Evolutionary conservation across 2,888 invertebrate species (phyloP), one percentile per base, ranked within the genome.

Genomic region (Entomobrya proxima): DNA sequence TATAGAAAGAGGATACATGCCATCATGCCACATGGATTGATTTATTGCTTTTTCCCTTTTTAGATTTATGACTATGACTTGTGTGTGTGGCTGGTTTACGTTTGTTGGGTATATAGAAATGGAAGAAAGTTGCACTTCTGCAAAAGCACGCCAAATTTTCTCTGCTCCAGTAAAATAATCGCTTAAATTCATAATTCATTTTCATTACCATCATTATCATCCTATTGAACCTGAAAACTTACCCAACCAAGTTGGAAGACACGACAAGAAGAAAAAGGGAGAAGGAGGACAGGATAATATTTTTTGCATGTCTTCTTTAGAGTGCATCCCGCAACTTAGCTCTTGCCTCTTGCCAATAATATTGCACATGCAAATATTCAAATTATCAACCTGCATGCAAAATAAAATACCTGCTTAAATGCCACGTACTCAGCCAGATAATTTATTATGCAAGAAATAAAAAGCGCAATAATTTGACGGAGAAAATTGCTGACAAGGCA

Each of bases 21-120:
- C 79, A 79, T 72, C 50, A 72, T 85, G 76, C 44, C 86, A 75
- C 75, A 32, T 84, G 85, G 89, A 89, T 89, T 89, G 89, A 89
- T 89, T 89, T 89, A 89, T 89, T 86, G 86, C 87, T 81, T 85
- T 86, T 88, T 86, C 84, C 85, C 72, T 79, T 61, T 81, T 78
- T 87, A 89, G 88, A 89, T 89, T 89, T 89, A 89, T 89, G 89
- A 87, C 74, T 69, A 44, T 50, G 47, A 40, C 40, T 76, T 40
- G 77, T 75, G 30, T 50, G 30, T 52, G 75, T 15, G 24, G 15
- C 35, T n/a, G 18, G 52, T 72, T 15, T 9, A 44, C 1, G 24
- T 21, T 2, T 5, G 44, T 40, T 30, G 18, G 7, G 24, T 52
- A 18, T 18, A 32, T 30, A 3, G 2, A 32, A 24, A 30, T 74